phyloP scores from a whole-genome alignment of 2,113 vertebrate species.

The Malurus cyaneus region DNA sequence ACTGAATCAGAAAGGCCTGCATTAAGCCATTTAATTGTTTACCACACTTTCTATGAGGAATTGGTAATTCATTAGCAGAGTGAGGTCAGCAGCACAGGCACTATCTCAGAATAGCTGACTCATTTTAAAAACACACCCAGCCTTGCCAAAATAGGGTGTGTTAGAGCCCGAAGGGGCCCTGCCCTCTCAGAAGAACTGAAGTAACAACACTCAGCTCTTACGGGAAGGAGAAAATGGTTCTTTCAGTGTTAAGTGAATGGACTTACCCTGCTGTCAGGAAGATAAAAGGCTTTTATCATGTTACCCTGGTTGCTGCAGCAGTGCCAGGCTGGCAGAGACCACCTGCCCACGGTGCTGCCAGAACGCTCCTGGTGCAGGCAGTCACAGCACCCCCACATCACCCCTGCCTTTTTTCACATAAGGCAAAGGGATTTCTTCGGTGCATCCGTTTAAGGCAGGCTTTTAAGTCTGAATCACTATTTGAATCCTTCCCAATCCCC shows the following conservation, averaged over 20 bases:
- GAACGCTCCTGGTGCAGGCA: background rate
- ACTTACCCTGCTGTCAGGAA: background rate
- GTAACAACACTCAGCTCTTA: background rate
- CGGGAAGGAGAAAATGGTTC: background rate
- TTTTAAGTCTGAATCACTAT: background rate
- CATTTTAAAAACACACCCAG: background rate
- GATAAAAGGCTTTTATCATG: background rate
- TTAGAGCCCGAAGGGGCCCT: background rate
- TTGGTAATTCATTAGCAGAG: background rate
- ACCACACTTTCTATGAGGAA: background rate
- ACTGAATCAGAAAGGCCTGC: background rate
- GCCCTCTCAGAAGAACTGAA: background rate
- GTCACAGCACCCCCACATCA: background rate
- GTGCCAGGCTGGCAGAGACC: background rate
- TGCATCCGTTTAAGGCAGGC: background rate
- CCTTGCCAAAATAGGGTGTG: background rate
- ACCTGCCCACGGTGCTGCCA: background rate
- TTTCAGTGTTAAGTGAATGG: background rate
- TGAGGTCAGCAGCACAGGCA: background rate
- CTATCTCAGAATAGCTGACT: slow-evolving; percentile 26
- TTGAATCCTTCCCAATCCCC: background rate
- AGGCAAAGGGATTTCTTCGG: background rate
- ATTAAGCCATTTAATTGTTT: background rate
- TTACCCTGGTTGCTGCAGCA: background rate
- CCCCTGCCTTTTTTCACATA: background rate